Conservation (phyloP, 2,888 invertebrate genomes). For the Heliconius aoede region DNA sequence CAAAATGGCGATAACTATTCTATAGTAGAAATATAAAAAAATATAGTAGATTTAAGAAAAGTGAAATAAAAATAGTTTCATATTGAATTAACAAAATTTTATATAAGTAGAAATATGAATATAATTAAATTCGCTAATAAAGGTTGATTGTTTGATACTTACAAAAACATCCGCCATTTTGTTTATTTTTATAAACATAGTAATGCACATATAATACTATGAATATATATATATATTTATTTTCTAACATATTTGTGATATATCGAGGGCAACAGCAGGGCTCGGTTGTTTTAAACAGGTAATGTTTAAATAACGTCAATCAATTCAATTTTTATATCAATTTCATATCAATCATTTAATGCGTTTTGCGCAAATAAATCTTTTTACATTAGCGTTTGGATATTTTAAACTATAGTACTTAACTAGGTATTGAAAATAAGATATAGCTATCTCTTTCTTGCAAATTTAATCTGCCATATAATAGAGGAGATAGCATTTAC, state of each 20-base stretch:
- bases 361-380: constrained; percentile 58
- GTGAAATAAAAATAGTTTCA: background rate
- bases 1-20: background rate
- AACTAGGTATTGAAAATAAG: constrained; percentile 40
- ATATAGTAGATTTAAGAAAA: background rate
- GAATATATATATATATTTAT: constrained; percentile 23
- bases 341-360: constrained; percentile 77
- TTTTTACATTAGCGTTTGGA: constrained; percentile 58
- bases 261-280: constrained; percentile 46
- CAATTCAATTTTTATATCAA: constrained; percentile 76
- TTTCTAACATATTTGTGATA: background rate
- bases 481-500: background rate
- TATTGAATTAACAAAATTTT: background rate
- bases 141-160: background rate
- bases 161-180: constrained; percentile 2
- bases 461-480: background rate
- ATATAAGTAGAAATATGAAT: background rate
- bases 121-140: background rate
- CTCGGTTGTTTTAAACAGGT: constrained; percentile 61
- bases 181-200: background rate
- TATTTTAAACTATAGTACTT: constrained; percentile 50
- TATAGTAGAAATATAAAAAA: background rate
- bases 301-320: constrained; percentile 75
- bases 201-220: background rate
- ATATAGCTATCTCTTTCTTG: constrained; percentile 19